Evolutionary conservation across 2,113 vertebrate genomes (phyloP).

Genomic region (Labeo catla): DNA sequence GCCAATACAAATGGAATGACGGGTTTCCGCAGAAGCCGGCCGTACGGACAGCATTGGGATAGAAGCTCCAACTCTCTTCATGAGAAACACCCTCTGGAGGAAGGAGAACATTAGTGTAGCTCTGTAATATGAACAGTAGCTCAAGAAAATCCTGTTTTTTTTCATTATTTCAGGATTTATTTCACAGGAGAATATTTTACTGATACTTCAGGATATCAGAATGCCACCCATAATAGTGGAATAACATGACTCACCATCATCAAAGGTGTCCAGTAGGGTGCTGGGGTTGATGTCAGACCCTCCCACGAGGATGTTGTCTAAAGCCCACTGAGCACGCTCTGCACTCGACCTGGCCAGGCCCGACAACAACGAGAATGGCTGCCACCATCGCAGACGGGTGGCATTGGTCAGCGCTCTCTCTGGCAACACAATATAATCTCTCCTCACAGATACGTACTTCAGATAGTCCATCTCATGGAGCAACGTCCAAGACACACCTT

Average conservation of each 20-base stretch:
- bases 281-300: slow-evolving; percentile 98
- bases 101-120: neutral
- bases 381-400: slow-evolving; percentile 97
- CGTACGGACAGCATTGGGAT: slow-evolving; percentile 95
- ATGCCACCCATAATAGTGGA: neutral
- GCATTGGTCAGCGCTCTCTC: slow-evolving; percentile 90
- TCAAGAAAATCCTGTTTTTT: neutral
- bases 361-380: slow-evolving; percentile 87
- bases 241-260: slow-evolving; percentile 81
- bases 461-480: slow-evolving; percentile 99
- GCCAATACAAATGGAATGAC: slow-evolving; percentile 99
- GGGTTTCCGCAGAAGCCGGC: slow-evolving; percentile 98
- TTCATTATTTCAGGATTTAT: neutral
- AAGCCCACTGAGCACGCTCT: slow-evolving; percentile 94
- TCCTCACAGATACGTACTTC: slow-evolving; percentile 92
- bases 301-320: slow-evolving; percentile 95
- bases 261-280: slow-evolving; percentile 91
- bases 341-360: slow-evolving; percentile 84
- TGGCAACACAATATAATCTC: slow-evolving; percentile 93
- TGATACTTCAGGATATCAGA: neutral
- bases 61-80: slow-evolving; percentile 99
- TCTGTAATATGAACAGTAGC: neutral
- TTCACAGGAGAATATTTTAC: too few species aligned
- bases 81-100: slow-evolving; percentile 89
- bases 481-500: slow-evolving; percentile 94